These are phyloP conservation scores for Wiebesia pumilae DNA, from an alignment of 1,140 invertebrate species.

Conservation along the genomic window DNA sequence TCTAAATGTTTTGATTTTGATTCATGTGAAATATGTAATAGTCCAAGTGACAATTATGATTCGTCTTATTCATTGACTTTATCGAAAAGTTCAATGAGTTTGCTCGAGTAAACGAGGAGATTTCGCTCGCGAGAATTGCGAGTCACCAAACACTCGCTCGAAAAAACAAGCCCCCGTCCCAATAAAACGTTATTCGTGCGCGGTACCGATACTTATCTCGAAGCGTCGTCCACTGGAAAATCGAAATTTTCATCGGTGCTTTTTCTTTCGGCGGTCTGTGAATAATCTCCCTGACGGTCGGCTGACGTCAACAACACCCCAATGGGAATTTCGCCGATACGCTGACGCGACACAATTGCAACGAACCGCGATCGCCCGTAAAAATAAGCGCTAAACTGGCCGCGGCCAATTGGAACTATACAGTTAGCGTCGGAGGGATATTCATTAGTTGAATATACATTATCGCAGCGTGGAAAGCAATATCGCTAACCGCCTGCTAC, in stretches of 20 bases:
- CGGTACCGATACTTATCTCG: not conserved
- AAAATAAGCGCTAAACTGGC: not conserved
- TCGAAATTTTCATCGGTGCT: not conserved
- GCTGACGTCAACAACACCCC: too few relatives aligned
- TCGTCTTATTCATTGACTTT: too few relatives aligned
- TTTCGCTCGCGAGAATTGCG: too few relatives aligned
- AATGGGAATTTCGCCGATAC: not conserved
- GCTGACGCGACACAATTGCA: not conserved
- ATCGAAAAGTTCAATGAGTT: too few relatives aligned
- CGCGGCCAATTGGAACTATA: not conserved
- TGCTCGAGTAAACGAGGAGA: not conserved
- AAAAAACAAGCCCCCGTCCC: not conserved
- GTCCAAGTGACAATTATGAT: too few relatives aligned
- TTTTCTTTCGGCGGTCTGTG: not conserved
- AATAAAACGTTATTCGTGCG: not conserved
- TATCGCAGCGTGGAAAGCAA: not conserved
- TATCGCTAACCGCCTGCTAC: not conserved
- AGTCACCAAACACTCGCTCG: not conserved
- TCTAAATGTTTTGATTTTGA: too few relatives aligned
- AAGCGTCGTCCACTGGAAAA: not conserved
- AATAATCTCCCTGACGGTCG: too few relatives aligned
- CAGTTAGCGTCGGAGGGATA: not conserved
- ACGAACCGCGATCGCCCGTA: not conserved
- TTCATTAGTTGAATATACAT: not conserved
- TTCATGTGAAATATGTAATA: too few relatives aligned